Conservation (phyloP, 2,113 vertebrate genomes). For the Mirza zaza region DNA sequence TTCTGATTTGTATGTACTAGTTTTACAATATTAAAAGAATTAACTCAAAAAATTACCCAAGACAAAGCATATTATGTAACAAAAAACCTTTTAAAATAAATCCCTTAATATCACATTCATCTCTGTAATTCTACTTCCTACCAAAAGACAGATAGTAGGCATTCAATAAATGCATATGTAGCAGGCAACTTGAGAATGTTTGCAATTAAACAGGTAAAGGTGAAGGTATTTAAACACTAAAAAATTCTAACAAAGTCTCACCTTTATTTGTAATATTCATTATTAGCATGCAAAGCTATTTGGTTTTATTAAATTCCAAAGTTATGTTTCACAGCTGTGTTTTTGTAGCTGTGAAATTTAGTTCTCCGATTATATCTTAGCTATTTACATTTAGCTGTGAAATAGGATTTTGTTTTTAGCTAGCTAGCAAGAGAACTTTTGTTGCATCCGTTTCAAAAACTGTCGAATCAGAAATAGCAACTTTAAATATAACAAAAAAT, state of each 20-base stretch:
- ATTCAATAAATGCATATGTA: neutral
- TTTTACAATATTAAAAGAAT: neutral
- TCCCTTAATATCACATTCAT: neutral
- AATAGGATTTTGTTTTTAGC: slow-evolving; percentile 71
- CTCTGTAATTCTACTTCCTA: neutral
- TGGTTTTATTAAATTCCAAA: slow-evolving; percentile 57
- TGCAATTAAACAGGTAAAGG: slow-evolving; percentile 30
- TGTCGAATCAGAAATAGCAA: slow-evolving; percentile 60
- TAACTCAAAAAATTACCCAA: neutral
- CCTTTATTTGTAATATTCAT: slow-evolving; percentile 55
- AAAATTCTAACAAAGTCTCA: slow-evolving; percentile 46
- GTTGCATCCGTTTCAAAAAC: slow-evolving; percentile 48
- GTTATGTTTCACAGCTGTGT: slow-evolving; percentile 68
- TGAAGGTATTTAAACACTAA: slow-evolving; percentile 36
- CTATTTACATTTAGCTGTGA: slow-evolving; percentile 71
- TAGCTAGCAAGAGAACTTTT: slow-evolving; percentile 47
- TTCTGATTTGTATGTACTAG: neutral
- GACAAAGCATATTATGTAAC: neutral
- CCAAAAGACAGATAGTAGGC: neutral
- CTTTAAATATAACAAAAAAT: slow-evolving; percentile 52
- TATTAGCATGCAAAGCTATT: slow-evolving; percentile 60
- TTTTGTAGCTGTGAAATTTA: slow-evolving; percentile 64
- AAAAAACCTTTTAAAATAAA: neutral
- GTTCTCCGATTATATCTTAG: slow-evolving; percentile 44
- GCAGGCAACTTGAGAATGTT: neutral